phyloP scores from a whole-genome alignment of 53 echinoderm and acorn worm species.

The Luidia sarsii region DNA sequence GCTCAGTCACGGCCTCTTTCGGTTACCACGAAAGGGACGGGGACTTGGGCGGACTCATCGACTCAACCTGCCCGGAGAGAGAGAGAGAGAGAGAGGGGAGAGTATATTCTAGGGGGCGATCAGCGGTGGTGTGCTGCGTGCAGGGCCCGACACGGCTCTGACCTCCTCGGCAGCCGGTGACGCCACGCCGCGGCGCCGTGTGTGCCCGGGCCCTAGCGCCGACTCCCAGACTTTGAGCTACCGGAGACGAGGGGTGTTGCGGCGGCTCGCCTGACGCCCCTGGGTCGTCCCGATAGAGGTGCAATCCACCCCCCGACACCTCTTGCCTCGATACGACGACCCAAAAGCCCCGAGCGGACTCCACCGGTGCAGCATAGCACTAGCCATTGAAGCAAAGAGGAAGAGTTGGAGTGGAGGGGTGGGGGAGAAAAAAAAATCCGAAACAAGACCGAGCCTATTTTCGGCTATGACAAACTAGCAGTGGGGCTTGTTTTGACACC shows the following conservation, averaged over 20 bases:
- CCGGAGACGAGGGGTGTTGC: background rate
- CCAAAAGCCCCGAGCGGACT: no score
- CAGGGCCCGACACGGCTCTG: constrained; percentile 26
- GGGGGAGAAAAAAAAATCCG: no score
- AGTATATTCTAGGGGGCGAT: no score
- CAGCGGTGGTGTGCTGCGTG: background rate
- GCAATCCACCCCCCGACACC: constrained; percentile 40
- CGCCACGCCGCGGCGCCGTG: constrained; percentile 38
- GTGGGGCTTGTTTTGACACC: constrained; percentile 20
- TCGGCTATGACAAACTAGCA: constrained; percentile 35
- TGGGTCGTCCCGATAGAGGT: constrained; percentile 40
- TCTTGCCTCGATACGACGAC: no score
- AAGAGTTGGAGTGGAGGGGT: no score
- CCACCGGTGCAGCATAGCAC: no score
- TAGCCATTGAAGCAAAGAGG: no score
- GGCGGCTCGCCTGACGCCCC: constrained; percentile 1
- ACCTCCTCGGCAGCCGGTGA: constrained; percentile 32
- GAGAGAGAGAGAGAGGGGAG: no score
- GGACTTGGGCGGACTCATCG: constrained; percentile 29
- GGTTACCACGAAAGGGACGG: no score
- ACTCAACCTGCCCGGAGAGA: constrained; percentile 24
- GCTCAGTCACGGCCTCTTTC: no score
- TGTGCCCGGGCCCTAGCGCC: constrained; percentile 13
- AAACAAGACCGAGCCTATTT: constrained; percentile 29
- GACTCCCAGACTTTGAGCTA: constrained; percentile 6